Percentiles rank a stretch among this genome's conserved stretches.
These are phyloP conservation scores for Pitta sordida DNA, from an alignment of 2,113 vertebrate genomes.

Conservation along the genomic window DNA sequence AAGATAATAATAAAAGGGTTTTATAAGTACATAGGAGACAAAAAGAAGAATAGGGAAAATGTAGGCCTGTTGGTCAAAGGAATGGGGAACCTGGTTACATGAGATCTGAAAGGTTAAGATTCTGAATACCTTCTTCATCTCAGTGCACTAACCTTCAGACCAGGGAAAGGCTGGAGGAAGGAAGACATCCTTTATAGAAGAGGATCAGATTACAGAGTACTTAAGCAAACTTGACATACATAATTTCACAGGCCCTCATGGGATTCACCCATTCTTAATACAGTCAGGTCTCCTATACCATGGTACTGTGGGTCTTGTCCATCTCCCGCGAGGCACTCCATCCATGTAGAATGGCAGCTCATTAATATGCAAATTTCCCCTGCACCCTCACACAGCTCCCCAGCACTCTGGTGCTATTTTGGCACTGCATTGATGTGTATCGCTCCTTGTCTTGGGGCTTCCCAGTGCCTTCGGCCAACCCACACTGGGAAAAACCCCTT, in stretches of 20 bases:
- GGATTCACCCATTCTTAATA: not conserved
- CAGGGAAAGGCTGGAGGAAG: not conserved
- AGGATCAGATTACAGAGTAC: not conserved
- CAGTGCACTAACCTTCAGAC: not conserved
- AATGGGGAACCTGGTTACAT: not conserved
- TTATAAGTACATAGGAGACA: not conserved
- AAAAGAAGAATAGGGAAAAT: not conserved
- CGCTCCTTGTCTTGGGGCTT: too few relatives aligned
- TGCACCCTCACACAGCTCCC: too few relatives aligned
- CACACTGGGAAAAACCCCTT: too few relatives aligned
- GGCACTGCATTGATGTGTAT: too few relatives aligned
- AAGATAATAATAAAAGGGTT: not conserved
- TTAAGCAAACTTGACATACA: not conserved
- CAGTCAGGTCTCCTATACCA: not conserved
- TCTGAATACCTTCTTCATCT: not conserved
- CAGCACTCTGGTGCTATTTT: too few relatives aligned
- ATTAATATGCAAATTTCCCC: too few relatives aligned
- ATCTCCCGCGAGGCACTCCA: too few relatives aligned
- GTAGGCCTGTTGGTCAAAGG: not conserved
- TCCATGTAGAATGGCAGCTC: too few relatives aligned
- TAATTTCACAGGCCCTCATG: not conserved
- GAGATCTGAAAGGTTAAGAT: not conserved
- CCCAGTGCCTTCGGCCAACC: too few relatives aligned
- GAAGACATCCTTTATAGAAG: not conserved
- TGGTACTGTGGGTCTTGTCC: too few relatives aligned